Percentiles rank a stretch among this genome's conserved stretches.
phyloP scores from a whole-genome alignment of 2,113 vertebrate species.

The Lepus timidus region DNA sequence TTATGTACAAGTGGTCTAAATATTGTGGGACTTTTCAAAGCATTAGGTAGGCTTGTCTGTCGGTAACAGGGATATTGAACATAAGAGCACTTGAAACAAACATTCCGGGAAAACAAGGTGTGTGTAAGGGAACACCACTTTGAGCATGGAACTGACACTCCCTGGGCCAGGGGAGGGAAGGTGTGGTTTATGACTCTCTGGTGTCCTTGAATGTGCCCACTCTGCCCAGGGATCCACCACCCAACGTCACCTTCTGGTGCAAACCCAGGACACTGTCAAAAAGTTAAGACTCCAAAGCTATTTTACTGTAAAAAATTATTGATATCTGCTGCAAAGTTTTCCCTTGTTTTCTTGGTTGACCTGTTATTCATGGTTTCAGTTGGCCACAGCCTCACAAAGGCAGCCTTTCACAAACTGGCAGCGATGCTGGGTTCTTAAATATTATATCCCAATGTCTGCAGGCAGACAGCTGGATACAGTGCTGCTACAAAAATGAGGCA shows the following conservation, averaged over 20 bases:
- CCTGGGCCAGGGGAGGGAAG: conserved; percentile 63
- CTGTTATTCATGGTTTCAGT: not conserved
- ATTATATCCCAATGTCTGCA: not conserved
- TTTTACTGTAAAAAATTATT: conserved; percentile 63
- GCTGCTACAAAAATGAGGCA: not conserved
- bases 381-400: conserved; percentile 8
- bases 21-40: conserved; percentile 86
- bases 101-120: conserved; percentile 82
- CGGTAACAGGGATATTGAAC: conserved; percentile 85
- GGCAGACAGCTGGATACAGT: conserved; percentile 10
- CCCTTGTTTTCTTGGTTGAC: not conserved
- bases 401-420: not conserved
- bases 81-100: conserved; percentile 88
- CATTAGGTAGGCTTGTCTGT: conserved; percentile 86
- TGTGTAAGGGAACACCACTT: conserved; percentile 81
- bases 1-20: conserved; percentile 85
- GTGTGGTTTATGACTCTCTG: not conserved
- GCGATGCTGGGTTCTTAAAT: not conserved
- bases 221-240: not conserved
- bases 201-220: not conserved
- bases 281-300: conserved; percentile 80
- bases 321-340: conserved; percentile 73
- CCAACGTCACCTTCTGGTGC: not conserved
- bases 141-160: conserved; percentile 83
- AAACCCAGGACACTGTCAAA: conserved; percentile 59